phyloP scores from a whole-genome alignment of 2,113 vertebrate species.

The Channa argus region DNA sequence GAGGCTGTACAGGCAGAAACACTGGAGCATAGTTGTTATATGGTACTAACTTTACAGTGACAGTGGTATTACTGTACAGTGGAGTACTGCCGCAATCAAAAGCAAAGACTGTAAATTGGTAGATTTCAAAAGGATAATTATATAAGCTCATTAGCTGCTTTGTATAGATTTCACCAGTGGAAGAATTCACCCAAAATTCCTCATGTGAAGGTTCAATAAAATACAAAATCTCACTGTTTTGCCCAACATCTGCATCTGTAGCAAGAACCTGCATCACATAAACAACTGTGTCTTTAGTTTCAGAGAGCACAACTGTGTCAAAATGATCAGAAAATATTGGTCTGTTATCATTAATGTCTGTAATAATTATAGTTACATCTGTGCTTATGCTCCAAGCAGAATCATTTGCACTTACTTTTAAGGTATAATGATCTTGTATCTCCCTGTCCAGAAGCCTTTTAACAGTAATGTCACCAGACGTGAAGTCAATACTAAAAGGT shows the following conservation, averaged over 20 bases:
- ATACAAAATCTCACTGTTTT: constrained; percentile 78
- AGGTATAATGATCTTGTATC: constrained; percentile 68
- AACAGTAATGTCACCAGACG: constrained; percentile 72
- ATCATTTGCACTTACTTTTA: constrained; percentile 82
- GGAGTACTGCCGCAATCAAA: constrained; percentile 74
- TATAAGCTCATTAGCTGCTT: constrained; percentile 69
- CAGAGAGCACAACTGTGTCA: constrained; percentile 66
- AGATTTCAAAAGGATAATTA: constrained; percentile 55
- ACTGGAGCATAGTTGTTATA: constrained; percentile 77
- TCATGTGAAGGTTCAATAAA: constrained; percentile 77
- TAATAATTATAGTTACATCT: constrained; percentile 76
- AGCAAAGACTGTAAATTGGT: constrained; percentile 72
- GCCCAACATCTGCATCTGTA: constrained; percentile 73
- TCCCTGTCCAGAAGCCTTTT: constrained; percentile 77
- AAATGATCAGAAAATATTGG: constrained; percentile 75
- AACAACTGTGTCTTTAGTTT: constrained; percentile 64
- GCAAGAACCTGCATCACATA: constrained; percentile 77
- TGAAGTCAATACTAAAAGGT: constrained; percentile 76
- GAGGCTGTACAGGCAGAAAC: constrained; percentile 67
- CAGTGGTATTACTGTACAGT: constrained; percentile 57
- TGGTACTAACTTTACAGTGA: constrained; percentile 72
- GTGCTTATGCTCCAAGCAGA: constrained; percentile 83
- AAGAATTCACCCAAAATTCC: constrained; percentile 76
- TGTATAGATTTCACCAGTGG: constrained; percentile 76
- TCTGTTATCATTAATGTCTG: constrained; percentile 82